Base-by-base conservation (phyloP, 2,888 invertebrate species). In the Erynnis tages region DNA sequence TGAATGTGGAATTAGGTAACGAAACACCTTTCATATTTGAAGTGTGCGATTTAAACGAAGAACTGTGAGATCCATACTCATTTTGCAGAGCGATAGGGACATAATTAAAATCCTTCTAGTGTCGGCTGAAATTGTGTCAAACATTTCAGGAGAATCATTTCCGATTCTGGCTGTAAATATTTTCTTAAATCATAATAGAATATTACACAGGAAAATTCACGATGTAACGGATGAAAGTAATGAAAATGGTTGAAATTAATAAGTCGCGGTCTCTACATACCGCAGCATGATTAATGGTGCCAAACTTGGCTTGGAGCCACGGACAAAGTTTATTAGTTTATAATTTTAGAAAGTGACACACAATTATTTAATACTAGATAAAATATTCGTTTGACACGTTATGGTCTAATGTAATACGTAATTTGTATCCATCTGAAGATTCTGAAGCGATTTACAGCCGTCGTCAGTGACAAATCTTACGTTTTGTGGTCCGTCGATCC, bases 271-370 rank as follows among this genome's bases (percentile, higher is more conserved):
- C 68, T 74, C 68, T 71, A 72, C 69, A 71, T 71, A 70, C 67
- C 65, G 61, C 60, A 65, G 69, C 71, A 79, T 83, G 83, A 84
- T 83, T 76, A 76, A 84, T 82, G 70, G 68, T 62, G 56, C 63
- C 60, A 54, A 71, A 71, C 60, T 82, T 84, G 83, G 83, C 82
- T 58, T 56, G 17, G 54, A 62, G 82, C 84, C 84, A 82, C 69
- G 54, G 46, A 57, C 63, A 63, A 68, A 71, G 74, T 79, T 79
- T 77, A 76, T 76, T 73, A 73, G 75, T 63, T 73, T 71, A 65
- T 53, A 56, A 58, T 61, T 66, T 70, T 66, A 69, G 37, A 50
- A 50, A 50, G 50, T 44, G 50, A 44, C 50, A 50, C 29, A 16
- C 27, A 50, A 35, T 44, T 50, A 37, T 50, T 50, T 29, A 29